Evolutionary conservation across 2,113 vertebrate genomes (phyloP).

Genomic region (Actenoides hombroni): DNA sequence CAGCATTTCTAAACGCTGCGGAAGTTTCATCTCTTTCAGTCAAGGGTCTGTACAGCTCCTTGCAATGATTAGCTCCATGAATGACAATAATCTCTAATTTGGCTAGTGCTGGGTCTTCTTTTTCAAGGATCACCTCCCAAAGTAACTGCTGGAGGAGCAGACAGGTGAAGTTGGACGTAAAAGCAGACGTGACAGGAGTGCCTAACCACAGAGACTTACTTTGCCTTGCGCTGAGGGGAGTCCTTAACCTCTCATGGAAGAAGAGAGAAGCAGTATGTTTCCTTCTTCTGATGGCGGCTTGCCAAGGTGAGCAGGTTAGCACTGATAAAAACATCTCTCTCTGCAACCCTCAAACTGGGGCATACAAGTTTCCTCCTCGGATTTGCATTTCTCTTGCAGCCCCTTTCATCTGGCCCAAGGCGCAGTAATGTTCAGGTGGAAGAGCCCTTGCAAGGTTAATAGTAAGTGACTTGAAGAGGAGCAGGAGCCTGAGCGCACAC

Average conservation of each 20-base stretch:
- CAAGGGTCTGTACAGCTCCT: background rate
- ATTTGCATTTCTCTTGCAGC: background rate
- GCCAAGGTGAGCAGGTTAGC: slow-evolving; percentile 32
- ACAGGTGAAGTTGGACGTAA: background rate
- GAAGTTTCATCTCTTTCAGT: background rate
- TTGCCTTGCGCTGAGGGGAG: background rate
- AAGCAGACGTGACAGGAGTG: background rate
- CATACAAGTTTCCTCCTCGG: background rate
- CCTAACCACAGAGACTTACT: background rate
- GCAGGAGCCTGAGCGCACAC: rapidly evolving
- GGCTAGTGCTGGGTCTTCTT: background rate
- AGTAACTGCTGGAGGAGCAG: background rate
- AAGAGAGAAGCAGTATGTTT: background rate
- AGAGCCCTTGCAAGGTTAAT: background rate
- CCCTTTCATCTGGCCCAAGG: background rate
- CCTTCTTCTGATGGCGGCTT: background rate
- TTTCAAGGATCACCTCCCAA: background rate
- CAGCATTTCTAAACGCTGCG: background rate
- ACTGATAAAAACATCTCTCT: background rate
- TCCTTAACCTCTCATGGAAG: slow-evolving; percentile 17
- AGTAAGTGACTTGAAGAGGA: background rate
- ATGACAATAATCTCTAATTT: background rate
- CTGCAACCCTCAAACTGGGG: background rate
- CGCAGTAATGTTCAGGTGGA: background rate
- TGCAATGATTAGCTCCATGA: background rate